Conservation (phyloP, 2,797 vertebrate genomes). For the Novumbra hubbsi region DNA sequence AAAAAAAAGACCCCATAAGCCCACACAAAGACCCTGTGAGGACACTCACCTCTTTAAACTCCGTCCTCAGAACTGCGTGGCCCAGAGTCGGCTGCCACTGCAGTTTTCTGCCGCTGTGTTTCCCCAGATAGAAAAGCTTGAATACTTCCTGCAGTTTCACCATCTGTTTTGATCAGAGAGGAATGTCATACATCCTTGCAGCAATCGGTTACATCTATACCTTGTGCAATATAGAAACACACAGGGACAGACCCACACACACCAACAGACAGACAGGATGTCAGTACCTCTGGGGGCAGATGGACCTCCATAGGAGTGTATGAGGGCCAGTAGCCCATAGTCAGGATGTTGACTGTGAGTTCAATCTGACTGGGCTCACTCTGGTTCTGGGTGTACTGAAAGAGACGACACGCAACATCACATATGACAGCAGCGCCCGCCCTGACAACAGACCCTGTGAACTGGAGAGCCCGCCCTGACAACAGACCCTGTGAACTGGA, state of each 20-base stretch:
- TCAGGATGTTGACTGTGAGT: constrained; percentile 98
- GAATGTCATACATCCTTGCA: not conserved
- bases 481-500: no score
- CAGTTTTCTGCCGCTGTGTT: constrained; percentile 98
- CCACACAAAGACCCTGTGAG: no score
- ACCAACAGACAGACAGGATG: not conserved
- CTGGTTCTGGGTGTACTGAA: constrained; percentile 97
- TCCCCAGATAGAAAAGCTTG: constrained; percentile 98
- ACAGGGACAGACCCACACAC: not conserved
- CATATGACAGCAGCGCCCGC: not conserved
- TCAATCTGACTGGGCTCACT: constrained; percentile 98
- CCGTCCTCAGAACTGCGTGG: constrained; percentile 95
- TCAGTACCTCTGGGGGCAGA: constrained; percentile 88
- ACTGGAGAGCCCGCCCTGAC: no score
- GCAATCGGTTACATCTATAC: not conserved
- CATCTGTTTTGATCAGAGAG: constrained; percentile 77
- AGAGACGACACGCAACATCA: not conserved
- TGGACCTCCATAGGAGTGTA: constrained; percentile 99
- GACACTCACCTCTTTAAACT: constrained; percentile 91
- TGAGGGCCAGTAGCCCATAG: constrained; percentile 99
- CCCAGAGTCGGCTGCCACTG: constrained; percentile 99
- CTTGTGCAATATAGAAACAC: not conserved
- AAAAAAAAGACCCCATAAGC: no score
- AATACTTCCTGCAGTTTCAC: constrained; percentile 98
- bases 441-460: no score